Evolutionary conservation across 1,140 invertebrate species (phyloP).

Genomic region (Globodera rostochiensis): DNA sequence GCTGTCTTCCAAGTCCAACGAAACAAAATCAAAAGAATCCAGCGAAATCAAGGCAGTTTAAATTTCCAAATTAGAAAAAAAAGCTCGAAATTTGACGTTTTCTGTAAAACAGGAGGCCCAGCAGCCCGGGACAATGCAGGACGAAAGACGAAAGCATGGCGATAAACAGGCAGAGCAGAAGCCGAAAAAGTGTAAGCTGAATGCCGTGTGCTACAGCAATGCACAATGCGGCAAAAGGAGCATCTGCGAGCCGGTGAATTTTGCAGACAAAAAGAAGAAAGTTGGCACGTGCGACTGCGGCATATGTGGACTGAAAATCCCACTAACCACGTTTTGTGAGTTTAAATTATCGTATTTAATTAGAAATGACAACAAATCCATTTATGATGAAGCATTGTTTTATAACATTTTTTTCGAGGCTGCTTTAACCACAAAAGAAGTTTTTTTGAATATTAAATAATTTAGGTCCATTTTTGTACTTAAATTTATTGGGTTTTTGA

Average conservation of each 20-base stretch:
- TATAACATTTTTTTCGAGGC: no score
- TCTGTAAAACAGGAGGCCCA: not conserved
- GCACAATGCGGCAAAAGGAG: not conserved
- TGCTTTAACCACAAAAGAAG: no score
- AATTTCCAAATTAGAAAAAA: no score
- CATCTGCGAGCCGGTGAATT: not conserved
- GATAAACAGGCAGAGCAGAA: not conserved
- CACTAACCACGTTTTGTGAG: not conserved
- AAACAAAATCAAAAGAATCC: not conserved
- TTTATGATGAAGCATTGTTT: no score
- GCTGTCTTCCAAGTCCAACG: not conserved
- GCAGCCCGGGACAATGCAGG: not conserved
- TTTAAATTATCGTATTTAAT: not conserved
- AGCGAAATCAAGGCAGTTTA: no score
- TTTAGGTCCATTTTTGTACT: not conserved
- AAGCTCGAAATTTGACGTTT: no score
- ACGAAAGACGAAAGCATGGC: not conserved
- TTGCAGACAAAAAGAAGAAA: not conserved
- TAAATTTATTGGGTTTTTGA: not conserved
- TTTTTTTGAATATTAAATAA: no score
- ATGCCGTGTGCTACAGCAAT: not conserved
- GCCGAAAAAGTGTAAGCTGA: not conserved
- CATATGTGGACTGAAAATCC: not conserved
- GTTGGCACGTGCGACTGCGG: not conserved
- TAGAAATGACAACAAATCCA: no score